Conservation (phyloP, 30 jellyfish, hydroid and myxozoan genomes). For the Turritopsis dohrnii region DNA sequence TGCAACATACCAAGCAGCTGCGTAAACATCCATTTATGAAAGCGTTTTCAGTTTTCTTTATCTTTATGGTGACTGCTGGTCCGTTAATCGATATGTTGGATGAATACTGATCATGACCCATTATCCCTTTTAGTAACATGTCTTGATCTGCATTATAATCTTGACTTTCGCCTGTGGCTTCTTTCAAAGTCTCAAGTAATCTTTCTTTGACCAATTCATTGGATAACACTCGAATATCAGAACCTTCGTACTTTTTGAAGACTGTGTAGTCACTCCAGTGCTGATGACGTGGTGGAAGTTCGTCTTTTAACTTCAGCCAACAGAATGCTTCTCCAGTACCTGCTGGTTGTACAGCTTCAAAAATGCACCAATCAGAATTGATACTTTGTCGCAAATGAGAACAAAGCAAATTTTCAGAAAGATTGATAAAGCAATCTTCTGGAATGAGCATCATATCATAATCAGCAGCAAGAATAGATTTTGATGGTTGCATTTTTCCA, state of each 20-base stretch:
- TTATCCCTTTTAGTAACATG: not conserved
- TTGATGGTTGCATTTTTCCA: constrained; percentile 45
- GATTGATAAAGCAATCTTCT: constrained; percentile 15
- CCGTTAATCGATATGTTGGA: not conserved
- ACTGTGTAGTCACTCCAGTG: not conserved
- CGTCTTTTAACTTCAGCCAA: constrained; percentile 11
- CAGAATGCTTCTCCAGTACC: constrained; percentile 17
- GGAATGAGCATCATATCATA: constrained; percentile 43
- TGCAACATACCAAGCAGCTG: not conserved
- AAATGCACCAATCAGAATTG: not conserved
- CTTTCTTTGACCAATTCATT: not conserved
- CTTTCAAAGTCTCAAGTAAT: not conserved
- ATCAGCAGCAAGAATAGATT: constrained; percentile 47
- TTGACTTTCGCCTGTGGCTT: not conserved
- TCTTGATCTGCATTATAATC: not conserved
- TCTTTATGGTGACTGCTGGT: constrained; percentile 5
- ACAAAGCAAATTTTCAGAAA: not conserved
- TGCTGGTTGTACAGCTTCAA: constrained; percentile 6
- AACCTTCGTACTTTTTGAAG: not conserved
- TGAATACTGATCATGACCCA: not conserved
- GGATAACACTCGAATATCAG: not conserved
- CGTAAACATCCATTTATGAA: not conserved
- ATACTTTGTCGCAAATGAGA: not conserved
- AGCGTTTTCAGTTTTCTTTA: not conserved
- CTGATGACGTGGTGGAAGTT: not conserved